These are phyloP conservation scores for Caenorhabditis japonica DNA, from an alignment of 2,888 invertebrate genomes.

Conservation along the genomic window DNA sequence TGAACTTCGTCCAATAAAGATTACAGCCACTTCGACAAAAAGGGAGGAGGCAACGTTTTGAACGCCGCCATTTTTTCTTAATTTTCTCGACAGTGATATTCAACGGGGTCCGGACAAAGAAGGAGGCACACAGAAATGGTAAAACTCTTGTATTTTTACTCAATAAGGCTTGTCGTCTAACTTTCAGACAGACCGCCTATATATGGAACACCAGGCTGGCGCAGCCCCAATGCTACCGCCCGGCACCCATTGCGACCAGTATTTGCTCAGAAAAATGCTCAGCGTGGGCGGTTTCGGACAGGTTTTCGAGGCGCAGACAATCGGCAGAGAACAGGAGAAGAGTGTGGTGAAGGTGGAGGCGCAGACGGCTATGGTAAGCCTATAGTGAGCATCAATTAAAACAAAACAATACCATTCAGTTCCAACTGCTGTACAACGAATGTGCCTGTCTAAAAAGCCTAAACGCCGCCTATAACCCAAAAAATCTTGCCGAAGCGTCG, in stretches of 20 bases:
- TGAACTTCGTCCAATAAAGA: neutral
- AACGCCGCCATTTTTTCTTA: neutral
- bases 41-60: neutral
- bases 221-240: slow-evolving; percentile 25
- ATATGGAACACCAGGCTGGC: slow-evolving; percentile 35
- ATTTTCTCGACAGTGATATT: too few species aligned
- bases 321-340: slow-evolving; percentile 2
- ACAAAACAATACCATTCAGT: slow-evolving; percentile 10
- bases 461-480: slow-evolving; percentile 21
- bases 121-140: too few species aligned
- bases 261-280: slow-evolving; percentile 33
- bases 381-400: too few species aligned
- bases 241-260: slow-evolving; percentile 34
- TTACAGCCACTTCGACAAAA: neutral
- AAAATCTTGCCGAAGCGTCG: neutral
- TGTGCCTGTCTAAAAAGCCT: slow-evolving; percentile 39
- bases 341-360: slow-evolving; percentile 43
- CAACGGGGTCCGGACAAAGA: too few species aligned
- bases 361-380: slow-evolving; percentile 17
- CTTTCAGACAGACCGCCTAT: slow-evolving; percentile 38
- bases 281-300: slow-evolving; percentile 55
- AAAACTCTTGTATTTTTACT: too few species aligned
- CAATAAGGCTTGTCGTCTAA: neutral
- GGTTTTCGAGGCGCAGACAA: slow-evolving; percentile 37
- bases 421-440: slow-evolving; percentile 41